phyloP scores from a whole-genome alignment of 2,113 vertebrate species.

The Corythornis madagascariensis region DNA sequence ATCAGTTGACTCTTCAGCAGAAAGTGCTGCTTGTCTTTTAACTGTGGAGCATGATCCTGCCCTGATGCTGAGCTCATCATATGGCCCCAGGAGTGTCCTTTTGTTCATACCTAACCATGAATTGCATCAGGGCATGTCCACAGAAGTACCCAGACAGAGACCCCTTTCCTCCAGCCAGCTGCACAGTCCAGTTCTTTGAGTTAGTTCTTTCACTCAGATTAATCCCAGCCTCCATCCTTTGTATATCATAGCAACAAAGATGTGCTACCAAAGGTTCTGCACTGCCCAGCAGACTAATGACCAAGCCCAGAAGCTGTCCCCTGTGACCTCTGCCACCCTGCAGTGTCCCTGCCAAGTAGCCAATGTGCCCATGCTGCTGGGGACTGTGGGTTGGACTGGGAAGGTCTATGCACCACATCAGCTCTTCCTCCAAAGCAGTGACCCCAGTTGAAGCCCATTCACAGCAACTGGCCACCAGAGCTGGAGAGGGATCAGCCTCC shows the following conservation, averaged over 20 bases:
- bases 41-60: not conserved
- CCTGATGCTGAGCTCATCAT: not conserved
- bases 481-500: not conserved
- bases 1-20: not conserved
- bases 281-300: not conserved
- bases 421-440: not conserved
- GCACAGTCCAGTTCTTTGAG: not conserved
- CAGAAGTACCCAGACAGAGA: not conserved
- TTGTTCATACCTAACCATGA: not conserved
- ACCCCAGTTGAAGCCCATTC: not conserved
- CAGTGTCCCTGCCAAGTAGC: not conserved
- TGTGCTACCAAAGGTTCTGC: not conserved
- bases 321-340: not conserved
- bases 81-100: not conserved
- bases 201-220: not conserved
- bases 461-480: not conserved
- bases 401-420: not conserved
- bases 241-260: not conserved
- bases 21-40: not conserved
- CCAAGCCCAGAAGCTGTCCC: not conserved
- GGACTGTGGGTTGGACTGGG: not conserved
- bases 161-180: not conserved
- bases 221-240: not conserved
- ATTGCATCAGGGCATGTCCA: not conserved
- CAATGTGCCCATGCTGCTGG: accelerated